Evolutionary conservation across 1,140 invertebrate genomes (phyloP).

Genomic region (Leptonema lineaticorne): DNA sequence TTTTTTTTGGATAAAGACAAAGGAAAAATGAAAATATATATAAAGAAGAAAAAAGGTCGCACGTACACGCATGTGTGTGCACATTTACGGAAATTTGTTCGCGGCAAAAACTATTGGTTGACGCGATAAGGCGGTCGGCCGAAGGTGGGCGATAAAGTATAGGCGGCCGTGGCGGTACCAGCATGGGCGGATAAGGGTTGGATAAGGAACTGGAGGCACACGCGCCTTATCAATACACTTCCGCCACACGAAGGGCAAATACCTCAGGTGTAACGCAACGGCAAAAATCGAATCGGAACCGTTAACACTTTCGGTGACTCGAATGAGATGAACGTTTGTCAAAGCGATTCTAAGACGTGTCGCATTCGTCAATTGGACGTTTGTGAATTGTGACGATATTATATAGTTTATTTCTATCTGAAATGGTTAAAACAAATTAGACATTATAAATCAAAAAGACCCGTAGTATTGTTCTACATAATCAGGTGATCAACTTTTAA

Average conservation of each 20-base stretch:
- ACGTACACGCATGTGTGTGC: not conserved
- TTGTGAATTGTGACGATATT: too few relatives aligned
- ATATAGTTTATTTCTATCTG: too few relatives aligned
- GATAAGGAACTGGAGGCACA: constrained; percentile 24
- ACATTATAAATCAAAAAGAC: too few relatives aligned
- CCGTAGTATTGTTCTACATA: too few relatives aligned
- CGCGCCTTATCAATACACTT: constrained; percentile 18
- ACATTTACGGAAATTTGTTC: constrained; percentile 11
- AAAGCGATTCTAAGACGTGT: not conserved
- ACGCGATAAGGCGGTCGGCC: not conserved
- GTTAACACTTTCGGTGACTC: too few relatives aligned
- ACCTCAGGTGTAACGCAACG: constrained; percentile 10
- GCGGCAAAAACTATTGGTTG: constrained; percentile 14
- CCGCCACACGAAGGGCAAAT: constrained; percentile 12
- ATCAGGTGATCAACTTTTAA: too few relatives aligned
- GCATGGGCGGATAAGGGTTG: constrained; percentile 30
- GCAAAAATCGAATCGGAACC: not conserved
- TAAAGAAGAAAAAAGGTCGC: too few relatives aligned
- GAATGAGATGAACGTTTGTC: too few relatives aligned
- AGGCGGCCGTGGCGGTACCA: constrained; percentile 27
- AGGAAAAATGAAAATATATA: not conserved
- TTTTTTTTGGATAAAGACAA: not conserved
- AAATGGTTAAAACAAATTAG: too few relatives aligned
- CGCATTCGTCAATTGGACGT: not conserved
- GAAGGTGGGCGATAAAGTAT: constrained; percentile 32